Percentiles rank a stretch among this genome's conserved stretches.
These are phyloP conservation scores for Anaspis maculata DNA, from an alignment of 2,888 invertebrate species.

Conservation along the genomic window DNA sequence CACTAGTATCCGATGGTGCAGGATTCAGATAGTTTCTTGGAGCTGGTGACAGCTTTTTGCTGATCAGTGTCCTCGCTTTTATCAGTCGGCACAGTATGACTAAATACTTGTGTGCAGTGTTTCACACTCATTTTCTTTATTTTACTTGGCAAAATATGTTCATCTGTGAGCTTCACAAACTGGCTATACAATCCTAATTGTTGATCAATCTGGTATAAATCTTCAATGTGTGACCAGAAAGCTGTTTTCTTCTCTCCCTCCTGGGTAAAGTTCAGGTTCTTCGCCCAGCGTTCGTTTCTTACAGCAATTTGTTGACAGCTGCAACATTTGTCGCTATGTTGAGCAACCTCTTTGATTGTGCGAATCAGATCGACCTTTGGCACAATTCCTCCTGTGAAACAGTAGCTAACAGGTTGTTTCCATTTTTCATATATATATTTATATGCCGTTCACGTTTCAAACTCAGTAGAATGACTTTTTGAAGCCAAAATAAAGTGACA, in stretches of 20 bases:
- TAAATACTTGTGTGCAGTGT: constrained; percentile 14
- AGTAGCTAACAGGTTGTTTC: constrained; percentile 21
- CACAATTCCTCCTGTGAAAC: constrained; percentile 14
- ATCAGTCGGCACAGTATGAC: constrained; percentile 8
- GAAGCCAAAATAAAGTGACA: no score
- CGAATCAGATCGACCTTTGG: constrained; percentile 10
- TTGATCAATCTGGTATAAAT: no score
- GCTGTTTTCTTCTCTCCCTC: background rate
- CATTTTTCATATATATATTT: constrained; percentile 18
- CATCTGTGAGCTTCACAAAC: constrained; percentile 13
- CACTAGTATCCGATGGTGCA: constrained; percentile 7
- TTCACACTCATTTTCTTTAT: constrained; percentile 12
- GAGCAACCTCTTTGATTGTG: constrained; percentile 15
- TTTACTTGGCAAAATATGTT: constrained; percentile 10
- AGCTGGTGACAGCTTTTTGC: constrained; percentile 6
- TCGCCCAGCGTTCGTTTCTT: constrained; percentile 17
- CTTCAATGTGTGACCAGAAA: no score
- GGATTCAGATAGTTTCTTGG: constrained; percentile 7
- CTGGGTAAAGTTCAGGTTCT: no score
- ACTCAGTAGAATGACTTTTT: no score
- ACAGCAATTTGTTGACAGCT: background rate
- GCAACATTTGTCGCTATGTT: constrained; percentile 1
- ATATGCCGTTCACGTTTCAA: no score
- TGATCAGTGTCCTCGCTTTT: constrained; percentile 3
- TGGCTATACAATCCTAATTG: no score